Percentiles rank a stretch among this genome's conserved stretches.
Evolutionary conservation across 2,113 vertebrate species (phyloP).

Genomic region (Gallinago undulata): DNA sequence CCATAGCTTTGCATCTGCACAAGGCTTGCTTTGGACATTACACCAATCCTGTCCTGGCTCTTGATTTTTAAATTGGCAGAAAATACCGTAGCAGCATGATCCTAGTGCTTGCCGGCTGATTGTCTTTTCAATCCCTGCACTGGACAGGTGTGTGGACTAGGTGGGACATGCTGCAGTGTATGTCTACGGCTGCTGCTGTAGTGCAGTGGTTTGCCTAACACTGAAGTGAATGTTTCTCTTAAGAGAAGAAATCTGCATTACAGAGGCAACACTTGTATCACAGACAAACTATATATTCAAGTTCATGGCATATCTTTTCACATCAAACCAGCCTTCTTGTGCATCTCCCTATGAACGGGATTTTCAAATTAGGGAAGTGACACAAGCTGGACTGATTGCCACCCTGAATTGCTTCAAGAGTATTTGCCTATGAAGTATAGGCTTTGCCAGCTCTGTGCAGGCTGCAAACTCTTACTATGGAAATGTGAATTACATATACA

Average conservation of each 20-base stretch:
- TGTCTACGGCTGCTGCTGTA: neutral
- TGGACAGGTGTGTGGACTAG: neutral
- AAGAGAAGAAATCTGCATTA: neutral
- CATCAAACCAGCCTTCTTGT: neutral
- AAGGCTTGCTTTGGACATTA: neutral
- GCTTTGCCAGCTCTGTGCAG: neutral
- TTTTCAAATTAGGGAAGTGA: neutral
- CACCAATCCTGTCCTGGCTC: neutral
- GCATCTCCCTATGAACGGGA: neutral
- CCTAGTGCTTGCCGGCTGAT: neutral
- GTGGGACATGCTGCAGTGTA: neutral
- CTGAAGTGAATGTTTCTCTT: neutral
- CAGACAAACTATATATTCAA: neutral
- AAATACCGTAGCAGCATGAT: neutral
- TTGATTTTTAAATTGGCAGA: neutral
- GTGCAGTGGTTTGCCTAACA: neutral
- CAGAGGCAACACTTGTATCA: neutral
- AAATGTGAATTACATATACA: neutral
- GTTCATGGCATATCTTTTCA: neutral
- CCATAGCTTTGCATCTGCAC: neutral
- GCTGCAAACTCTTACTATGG: neutral
- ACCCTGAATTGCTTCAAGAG: neutral
- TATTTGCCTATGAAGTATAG: neutral
- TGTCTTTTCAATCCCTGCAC: rapidly evolving
- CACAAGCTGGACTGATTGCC: neutral